Evolutionary conservation across 2,113 vertebrate genomes (phyloP), one percentile per base, ranked within the genome.

Genomic region (Prionailurus bengalensis): DNA sequence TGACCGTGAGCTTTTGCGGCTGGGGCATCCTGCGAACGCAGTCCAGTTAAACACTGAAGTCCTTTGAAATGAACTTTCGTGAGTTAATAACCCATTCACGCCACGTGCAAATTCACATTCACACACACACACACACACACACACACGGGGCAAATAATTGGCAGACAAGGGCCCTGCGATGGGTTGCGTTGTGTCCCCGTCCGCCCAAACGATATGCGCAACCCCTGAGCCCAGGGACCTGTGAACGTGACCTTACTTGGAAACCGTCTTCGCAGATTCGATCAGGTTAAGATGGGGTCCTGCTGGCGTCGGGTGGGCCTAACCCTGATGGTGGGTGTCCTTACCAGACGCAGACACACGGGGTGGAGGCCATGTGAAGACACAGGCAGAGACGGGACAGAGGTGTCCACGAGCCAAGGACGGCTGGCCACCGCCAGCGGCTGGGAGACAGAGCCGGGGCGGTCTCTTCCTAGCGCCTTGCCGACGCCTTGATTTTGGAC

Each of bases 91-190:
- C 25, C 6, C 53, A 36, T 25, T 31, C 31, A 31, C 51, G 58
- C 39, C 19, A 8, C 11, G 39, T 33, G 25, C 33, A 78, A 4
- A 0, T 39, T 16, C 23, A 39, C 70, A 27, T 14, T 9, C 3
- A 0, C 39, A n/a, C 29, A 1, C 17, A 0, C 11, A 10, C 11
- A 10, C n/a, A 0, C 11, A 6, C 3, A 0, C 39, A 19, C 29
- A 0, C 25, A 0, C 11, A 10, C n/a, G 36, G 39, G 74, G n/a
- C 63, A n/a, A 31, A 61, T 8, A 6, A 48, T 4, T 3, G 8
- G 39, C 74, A 71, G 21, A 80, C 3, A 36, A 29, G 36, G 51
- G 33, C 27, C 45, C 61, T 33, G n/a, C 4, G 0, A 1, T 58
- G 73, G 29, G 36, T n/a, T n/a, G 21, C 55, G 33, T 7, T 53